phyloP scores from a whole-genome alignment of 1,140 invertebrate genomes.

The Bombus pascuorum region DNA sequence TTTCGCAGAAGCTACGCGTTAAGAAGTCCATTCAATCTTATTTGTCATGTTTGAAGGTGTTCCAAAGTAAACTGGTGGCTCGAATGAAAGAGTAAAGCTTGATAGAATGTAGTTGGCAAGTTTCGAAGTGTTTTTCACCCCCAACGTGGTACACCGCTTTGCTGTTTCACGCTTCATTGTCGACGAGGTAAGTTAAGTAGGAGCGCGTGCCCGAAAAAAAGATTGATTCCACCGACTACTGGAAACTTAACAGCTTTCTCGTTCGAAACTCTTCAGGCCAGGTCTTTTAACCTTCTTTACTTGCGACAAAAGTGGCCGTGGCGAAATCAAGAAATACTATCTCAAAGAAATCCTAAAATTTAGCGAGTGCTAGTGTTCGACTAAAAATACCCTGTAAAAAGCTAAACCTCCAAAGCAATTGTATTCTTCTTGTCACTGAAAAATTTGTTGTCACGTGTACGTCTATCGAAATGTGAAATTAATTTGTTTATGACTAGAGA shows the following conservation, averaged over 20 bases:
- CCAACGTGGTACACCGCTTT: background rate
- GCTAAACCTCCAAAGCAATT: too few relatives aligned
- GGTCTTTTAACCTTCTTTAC: conserved; percentile 34
- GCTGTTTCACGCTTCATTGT: background rate
- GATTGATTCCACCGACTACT: conserved; percentile 24
- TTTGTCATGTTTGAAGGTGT: too few relatives aligned
- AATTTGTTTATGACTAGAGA: too few relatives aligned
- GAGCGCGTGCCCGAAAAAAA: conserved; percentile 3
- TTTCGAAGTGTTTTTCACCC: background rate
- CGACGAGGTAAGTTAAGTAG: conserved; percentile 24
- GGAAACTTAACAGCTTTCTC: conserved; percentile 16
- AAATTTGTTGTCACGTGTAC: too few relatives aligned
- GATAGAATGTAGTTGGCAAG: background rate
- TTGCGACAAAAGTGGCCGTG: background rate
- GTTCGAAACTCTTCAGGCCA: conserved; percentile 6
- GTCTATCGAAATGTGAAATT: too few relatives aligned
- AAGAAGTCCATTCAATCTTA: too few relatives aligned
- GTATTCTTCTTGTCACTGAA: too few relatives aligned
- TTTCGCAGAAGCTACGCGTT: too few relatives aligned
- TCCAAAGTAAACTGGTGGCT: too few relatives aligned
- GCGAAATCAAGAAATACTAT: background rate
- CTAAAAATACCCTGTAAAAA: background rate
- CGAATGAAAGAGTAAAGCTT: background rate
- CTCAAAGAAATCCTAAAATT: background rate
- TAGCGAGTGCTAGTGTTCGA: background rate